These are phyloP conservation scores for Anthopleura xanthogrammica DNA, from an alignment of 92 coral and sea anemone species.

Conservation along the genomic window DNA sequence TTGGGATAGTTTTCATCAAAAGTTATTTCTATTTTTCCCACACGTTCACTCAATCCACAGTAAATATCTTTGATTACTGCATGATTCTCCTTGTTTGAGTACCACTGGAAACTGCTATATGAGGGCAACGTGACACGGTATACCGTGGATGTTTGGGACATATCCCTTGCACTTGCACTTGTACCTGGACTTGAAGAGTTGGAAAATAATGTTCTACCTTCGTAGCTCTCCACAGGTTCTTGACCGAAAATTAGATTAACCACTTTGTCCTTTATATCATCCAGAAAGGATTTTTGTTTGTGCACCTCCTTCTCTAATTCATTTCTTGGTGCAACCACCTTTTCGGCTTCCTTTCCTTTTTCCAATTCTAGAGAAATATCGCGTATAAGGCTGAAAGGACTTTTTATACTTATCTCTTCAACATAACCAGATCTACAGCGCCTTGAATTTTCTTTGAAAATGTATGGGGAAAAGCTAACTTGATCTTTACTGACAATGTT, in stretches of 20 bases:
- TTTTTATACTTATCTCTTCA: neutral
- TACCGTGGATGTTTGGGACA: neutral
- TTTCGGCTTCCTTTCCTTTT: slow-evolving; percentile 32
- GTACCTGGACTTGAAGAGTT: too few species aligned
- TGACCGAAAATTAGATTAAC: too few species aligned
- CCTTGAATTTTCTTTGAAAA: slow-evolving; percentile 15
- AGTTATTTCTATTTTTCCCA: neutral
- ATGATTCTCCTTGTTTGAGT: neutral
- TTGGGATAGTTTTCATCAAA: neutral
- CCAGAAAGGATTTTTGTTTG: neutral
- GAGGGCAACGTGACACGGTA: neutral
- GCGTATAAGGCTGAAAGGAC: slow-evolving; percentile 21
- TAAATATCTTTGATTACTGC: neutral
- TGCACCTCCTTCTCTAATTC: neutral
- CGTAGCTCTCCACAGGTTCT: too few species aligned
- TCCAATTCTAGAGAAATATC: neutral
- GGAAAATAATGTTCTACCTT: too few species aligned
- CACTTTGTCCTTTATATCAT: too few species aligned
- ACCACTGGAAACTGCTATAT: neutral
- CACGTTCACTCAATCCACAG: neutral
- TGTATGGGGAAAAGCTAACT: slow-evolving; percentile 54
- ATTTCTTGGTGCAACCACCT: neutral
- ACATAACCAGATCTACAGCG: slow-evolving; percentile 30
- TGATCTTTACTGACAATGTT: slow-evolving; percentile 41
- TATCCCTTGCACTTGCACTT: neutral